Percentiles rank a stretch among this genome's conserved stretches.
These are phyloP conservation scores for Columba janthina DNA, from an alignment of 2,113 vertebrate species.

Conservation along the genomic window DNA sequence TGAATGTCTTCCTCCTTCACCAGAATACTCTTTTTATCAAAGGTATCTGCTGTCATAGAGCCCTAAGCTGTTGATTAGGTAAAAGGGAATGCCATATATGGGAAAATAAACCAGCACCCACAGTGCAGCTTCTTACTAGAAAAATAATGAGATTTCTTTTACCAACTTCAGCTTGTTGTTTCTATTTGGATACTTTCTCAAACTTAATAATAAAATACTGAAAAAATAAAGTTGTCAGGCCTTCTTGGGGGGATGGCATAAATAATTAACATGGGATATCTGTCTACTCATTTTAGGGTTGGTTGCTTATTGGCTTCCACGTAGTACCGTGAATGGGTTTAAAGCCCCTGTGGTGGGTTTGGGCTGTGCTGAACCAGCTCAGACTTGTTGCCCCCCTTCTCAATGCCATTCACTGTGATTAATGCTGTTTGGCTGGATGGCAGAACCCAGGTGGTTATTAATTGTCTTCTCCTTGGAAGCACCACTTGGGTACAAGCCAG, in stretches of 20 bases:
- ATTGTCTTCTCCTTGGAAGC: neutral
- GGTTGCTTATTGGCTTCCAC: neutral
- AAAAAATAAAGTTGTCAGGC: neutral
- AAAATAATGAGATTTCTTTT: neutral
- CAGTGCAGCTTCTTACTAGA: neutral
- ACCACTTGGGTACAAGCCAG: accelerated
- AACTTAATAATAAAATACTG: neutral
- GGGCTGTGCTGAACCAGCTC: neutral
- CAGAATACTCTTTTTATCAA: slow-evolving; percentile 18
- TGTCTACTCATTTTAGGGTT: neutral
- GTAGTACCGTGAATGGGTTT: accelerated
- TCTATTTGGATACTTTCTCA: neutral
- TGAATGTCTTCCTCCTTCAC: neutral
- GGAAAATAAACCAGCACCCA: neutral
- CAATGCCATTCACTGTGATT: accelerated
- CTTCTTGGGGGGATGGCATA: neutral
- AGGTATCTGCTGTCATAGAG: neutral
- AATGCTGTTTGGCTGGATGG: neutral
- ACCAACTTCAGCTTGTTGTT: neutral
- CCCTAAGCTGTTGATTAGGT: neutral
- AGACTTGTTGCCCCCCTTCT: neutral
- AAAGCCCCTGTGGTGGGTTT: neutral
- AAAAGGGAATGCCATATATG: neutral
- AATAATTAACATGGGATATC: neutral
- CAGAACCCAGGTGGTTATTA: neutral